Evolutionary conservation across 2,113 vertebrate species (phyloP), one percentile per base, ranked within the genome.

Genomic region (Fregetta grallaria): DNA sequence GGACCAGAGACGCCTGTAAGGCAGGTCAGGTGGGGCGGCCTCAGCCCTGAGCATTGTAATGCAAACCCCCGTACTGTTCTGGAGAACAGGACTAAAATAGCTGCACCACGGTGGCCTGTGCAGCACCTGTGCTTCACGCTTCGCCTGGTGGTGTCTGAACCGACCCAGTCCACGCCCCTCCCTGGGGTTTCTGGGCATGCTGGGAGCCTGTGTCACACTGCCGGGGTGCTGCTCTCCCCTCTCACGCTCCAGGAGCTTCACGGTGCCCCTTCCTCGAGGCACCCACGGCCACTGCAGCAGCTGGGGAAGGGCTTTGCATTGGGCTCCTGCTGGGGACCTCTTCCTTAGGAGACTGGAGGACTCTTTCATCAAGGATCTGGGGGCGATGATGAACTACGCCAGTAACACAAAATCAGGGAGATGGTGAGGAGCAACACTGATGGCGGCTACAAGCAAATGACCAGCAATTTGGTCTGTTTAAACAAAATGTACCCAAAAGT

Each of bases 311-410:
- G 21, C 45, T 67, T 49, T 40, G 29, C 65, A 22, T 0, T 1
- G 30, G 17, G 29, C 2, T 7, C 34, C 71, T 44, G 49, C 49
- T 11, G 56, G n/a, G n/a, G n/a, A 62, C 32, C 38, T 45, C 52
- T 32, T 65, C 56, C 72, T 63, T 26, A 36, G 49, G 30, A 38
- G 27, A 17, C 36, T 12, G 32, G 32, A 47, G 38, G 38, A 58
- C 2, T 7, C 26, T 38, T 32, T 55, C 44, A 17, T 45, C 34
- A 73, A 17, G 36, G 8, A 21, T 16, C 23, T 53, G 29, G 38
- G 13, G 5, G 13, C 0, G 1, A 66, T 4, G 20, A 42, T 32
- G 40, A 53, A 23, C 40, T 36, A 42, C 1, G 1, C 13, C 52
- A 55, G n/a, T 27, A 56, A 81, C 62, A 36, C 47, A 81, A 49